phyloP scores from a whole-genome alignment of 2,113 vertebrate genomes.

The Tyto alba region DNA sequence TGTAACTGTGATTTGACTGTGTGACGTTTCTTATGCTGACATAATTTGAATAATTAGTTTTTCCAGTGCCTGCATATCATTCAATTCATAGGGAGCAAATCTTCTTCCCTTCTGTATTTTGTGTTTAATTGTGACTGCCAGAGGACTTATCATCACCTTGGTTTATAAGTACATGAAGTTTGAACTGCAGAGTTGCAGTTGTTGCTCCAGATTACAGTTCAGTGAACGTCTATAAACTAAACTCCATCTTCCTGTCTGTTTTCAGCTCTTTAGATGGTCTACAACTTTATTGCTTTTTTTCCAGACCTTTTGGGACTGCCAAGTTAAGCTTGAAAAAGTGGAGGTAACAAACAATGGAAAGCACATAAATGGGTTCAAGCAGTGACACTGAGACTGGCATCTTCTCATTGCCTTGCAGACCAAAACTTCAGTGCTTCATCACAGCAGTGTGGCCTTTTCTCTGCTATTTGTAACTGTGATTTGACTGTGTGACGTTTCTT shows the following conservation, averaged over 20 bases:
- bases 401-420: not conserved
- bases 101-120: not conserved
- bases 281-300: not conserved
- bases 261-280: not conserved
- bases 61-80: not conserved
- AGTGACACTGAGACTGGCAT: not conserved
- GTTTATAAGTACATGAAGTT: not conserved
- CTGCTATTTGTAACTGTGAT: not conserved
- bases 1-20: not conserved
- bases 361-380: not conserved
- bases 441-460: not conserved
- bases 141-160: not conserved
- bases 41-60: not conserved
- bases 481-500: not conserved
- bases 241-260: not conserved
- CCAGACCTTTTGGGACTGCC: not conserved
- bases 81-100: not conserved
- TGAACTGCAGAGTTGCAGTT: not conserved
- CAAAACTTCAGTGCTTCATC: not conserved
- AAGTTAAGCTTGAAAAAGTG: not conserved
- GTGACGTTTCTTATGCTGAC: accelerated
- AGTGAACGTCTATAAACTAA: not conserved
- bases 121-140: not conserved
- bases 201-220: not conserved
- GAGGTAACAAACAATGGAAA: not conserved